Evolutionary conservation across 2,797 vertebrate species (phyloP).

Genomic region (Gouania willdenowi): DNA sequence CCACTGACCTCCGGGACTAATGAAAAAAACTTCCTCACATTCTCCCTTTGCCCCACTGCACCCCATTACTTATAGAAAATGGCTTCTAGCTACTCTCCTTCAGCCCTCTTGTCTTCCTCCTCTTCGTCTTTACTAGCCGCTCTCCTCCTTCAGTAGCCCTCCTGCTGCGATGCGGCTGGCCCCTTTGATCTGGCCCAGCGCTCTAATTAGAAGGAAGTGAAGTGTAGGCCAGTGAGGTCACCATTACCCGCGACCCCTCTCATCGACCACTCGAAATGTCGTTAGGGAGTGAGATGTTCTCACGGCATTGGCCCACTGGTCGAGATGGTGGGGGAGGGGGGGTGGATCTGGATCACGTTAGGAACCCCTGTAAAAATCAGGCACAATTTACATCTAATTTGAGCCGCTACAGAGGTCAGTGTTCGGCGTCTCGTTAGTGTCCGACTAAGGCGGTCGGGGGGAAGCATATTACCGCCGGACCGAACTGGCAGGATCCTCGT

Average conservation of each 20-base stretch:
- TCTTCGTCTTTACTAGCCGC: conserved; percentile 59
- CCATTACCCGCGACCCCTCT: conserved; percentile 85
- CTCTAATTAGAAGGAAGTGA: conserved; percentile 99
- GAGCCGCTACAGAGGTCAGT: conserved; percentile 71
- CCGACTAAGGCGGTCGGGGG: conserved; percentile 35
- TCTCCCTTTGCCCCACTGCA: conserved; percentile 23
- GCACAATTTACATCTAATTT: conserved; percentile 78
- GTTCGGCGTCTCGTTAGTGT: conserved; percentile 67
- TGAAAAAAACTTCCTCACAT: conserved; percentile 71
- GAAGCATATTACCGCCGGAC: conserved; percentile 37
- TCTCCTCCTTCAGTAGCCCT: conserved; percentile 86
- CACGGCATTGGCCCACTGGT: conserved; percentile 78
- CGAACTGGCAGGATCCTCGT: conserved; percentile 40
- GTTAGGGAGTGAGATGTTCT: conserved; percentile 83
- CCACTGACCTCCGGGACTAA: conserved; percentile 85
- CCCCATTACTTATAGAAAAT: conserved; percentile 75
- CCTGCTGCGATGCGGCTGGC: conserved; percentile 85
- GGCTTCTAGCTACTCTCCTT: conserved; percentile 38
- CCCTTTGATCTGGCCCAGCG: conserved; percentile 90
- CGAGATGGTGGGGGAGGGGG: conserved; percentile 32
- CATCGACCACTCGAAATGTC: conserved; percentile 88
- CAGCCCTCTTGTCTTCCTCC: conserved; percentile 67
- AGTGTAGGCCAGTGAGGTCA: conserved; percentile 93
- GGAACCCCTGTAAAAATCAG: conserved; percentile 73
- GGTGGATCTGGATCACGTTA: conserved; percentile 87